Conservation (phyloP, 2,797 vertebrate genomes). For the Pogonophryne albipinna region DNA sequence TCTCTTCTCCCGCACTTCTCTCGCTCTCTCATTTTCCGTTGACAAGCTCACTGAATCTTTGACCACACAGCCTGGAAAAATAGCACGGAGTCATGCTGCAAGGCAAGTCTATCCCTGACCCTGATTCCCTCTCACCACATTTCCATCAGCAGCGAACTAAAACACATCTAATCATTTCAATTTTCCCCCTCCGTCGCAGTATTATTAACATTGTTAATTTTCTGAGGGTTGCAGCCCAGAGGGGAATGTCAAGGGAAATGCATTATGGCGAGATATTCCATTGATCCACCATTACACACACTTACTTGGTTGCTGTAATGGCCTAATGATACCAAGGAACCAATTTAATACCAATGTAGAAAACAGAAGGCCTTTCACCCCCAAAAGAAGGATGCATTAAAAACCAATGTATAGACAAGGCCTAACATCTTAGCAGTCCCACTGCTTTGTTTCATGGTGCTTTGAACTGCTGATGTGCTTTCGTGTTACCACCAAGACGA, state of each 20-base stretch:
- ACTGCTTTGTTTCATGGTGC: conserved; percentile 34
- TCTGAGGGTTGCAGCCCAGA: conserved; percentile 81
- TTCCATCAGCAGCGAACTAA: conserved; percentile 88
- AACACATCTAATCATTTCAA: conserved; percentile 89
- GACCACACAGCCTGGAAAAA: conserved; percentile 88
- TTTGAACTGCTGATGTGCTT: conserved; percentile 34
- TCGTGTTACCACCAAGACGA: conserved; percentile 29
- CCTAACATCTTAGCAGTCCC: conserved; percentile 19
- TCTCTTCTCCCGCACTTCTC: conserved; percentile 71
- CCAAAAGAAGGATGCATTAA: conserved; percentile 60
- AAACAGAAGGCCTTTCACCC: conserved; percentile 77
- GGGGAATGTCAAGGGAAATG: conserved; percentile 85
- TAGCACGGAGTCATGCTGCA: conserved; percentile 86
- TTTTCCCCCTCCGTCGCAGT: conserved; percentile 85
- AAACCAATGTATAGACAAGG: conserved; percentile 45
- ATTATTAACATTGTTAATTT: conserved; percentile 88
- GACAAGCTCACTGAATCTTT: conserved; percentile 85
- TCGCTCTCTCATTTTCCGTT: conserved; percentile 86
- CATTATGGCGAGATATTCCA: conserved; percentile 86
- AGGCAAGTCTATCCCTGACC: conserved; percentile 88
- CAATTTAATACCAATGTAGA: conserved; percentile 80
- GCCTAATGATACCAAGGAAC: conserved; percentile 76
- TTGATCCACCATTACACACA: conserved; percentile 84
- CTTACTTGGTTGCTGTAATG: conserved; percentile 76
- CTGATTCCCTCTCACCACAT: conserved; percentile 88